A percentile compares a stretch with the other conserved stretches of the same genome.
These are phyloP conservation scores for Eueremaeus valkanovi DNA, from an alignment of 2,888 invertebrate genomes.

Conservation along the genomic window DNA sequence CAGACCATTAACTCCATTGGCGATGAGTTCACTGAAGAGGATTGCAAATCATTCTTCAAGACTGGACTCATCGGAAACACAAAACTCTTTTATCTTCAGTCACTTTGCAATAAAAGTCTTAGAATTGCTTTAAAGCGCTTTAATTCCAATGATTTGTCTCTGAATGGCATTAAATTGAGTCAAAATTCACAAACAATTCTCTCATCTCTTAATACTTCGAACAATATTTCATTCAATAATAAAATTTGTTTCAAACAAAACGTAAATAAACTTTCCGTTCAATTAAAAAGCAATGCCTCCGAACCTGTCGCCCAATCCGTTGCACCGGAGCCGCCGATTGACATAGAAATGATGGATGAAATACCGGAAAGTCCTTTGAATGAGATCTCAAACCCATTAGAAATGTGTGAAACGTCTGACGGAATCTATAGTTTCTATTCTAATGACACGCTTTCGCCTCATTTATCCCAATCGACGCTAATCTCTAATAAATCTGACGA, in stretches of 20 bases:
- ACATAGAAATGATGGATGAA: constrained; percentile 1
- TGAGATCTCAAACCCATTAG: neutral
- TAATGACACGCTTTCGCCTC: neutral
- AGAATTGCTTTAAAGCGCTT: neutral
- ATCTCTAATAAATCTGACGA: neutral
- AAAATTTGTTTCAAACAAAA: constrained; percentile 6
- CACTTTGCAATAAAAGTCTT: constrained; percentile 28
- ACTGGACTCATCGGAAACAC: neutral
- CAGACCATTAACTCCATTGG: too few relatives aligned
- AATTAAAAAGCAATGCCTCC: constrained; percentile 6
- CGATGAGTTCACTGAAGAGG: constrained; percentile 8
- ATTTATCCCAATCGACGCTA: neutral
- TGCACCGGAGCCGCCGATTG: neutral
- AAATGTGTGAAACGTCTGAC: neutral
- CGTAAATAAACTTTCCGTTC: neutral
- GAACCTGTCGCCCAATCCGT: neutral
- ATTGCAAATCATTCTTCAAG: neutral
- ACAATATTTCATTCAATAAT: neutral
- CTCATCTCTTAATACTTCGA: neutral
- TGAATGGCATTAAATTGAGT: neutral
- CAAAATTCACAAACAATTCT: neutral
- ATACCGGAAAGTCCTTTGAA: constrained; percentile 27
- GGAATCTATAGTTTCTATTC: constrained; percentile 27
- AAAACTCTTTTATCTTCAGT: constrained; percentile 8
- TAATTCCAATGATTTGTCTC: neutral